These are phyloP conservation scores for Pseudotriccus pelzelni DNA, from an alignment of 2,797 vertebrate species.

Conservation along the genomic window DNA sequence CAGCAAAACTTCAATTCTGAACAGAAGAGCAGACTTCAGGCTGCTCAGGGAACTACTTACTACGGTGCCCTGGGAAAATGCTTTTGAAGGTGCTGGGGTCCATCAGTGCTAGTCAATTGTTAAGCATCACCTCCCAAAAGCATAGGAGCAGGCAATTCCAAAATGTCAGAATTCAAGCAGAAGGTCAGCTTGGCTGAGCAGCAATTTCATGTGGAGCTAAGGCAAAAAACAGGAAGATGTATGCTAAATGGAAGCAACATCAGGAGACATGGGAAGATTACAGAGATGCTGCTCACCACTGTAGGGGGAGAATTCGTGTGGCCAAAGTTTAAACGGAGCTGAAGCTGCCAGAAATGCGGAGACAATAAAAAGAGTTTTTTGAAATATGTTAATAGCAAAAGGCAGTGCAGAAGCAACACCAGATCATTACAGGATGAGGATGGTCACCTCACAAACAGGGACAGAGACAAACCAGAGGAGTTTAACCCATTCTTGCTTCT, in stretches of 20 bases:
- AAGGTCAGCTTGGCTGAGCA: not conserved
- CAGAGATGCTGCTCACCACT: not conserved
- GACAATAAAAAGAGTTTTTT: not conserved
- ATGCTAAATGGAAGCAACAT: not conserved
- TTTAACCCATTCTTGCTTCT: too few relatives aligned
- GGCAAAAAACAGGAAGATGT: not conserved
- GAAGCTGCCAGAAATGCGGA: not conserved
- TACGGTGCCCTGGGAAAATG: not conserved
- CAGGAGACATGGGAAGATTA: not conserved
- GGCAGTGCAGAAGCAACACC: too few relatives aligned
- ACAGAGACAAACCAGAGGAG: too few relatives aligned
- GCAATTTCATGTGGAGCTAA: not conserved
- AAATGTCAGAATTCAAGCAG: not conserved
- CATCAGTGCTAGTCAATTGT: not conserved
- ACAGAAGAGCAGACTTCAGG: not conserved
- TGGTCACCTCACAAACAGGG: too few relatives aligned
- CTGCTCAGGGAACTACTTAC: not conserved
- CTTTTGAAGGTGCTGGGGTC: not conserved
- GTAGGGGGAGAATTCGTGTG: not conserved
- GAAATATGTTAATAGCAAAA: not conserved
- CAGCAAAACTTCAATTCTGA: not conserved
- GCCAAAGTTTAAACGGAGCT: not conserved
- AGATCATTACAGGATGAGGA: too few relatives aligned
- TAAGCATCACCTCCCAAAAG: not conserved
- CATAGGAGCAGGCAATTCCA: not conserved